Conservation (phyloP, 2,797 vertebrate species). For the Cheirogaleus major region DNA sequence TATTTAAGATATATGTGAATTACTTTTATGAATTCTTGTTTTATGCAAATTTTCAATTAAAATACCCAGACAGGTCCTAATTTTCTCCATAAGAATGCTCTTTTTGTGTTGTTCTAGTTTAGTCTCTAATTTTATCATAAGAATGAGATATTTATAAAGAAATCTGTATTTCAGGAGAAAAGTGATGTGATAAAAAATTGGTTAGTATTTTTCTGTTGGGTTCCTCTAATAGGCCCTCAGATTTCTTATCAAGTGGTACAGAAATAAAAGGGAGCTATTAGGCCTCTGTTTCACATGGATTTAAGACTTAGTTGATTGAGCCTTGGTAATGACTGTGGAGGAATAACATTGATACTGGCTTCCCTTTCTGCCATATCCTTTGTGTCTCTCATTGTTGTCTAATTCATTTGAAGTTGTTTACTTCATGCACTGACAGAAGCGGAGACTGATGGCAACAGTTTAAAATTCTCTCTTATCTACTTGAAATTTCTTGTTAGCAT, state of each 20-base stretch:
- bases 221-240: not conserved
- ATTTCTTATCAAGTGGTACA: not conserved
- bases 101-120: slow-evolving; percentile 6
- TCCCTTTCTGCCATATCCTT: not conserved
- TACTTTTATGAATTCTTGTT: not conserved
- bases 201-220: not conserved
- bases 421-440: slow-evolving; percentile 54
- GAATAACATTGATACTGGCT: not conserved
- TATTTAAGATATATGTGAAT: not conserved
- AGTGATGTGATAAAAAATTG: not conserved
- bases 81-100: not conserved
- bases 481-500: slow-evolving; percentile 80
- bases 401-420: slow-evolving; percentile 76
- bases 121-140: slow-evolving; percentile 21
- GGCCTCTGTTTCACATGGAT: slow-evolving; percentile 4
- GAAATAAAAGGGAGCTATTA: not conserved
- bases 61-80: not conserved
- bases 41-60: slow-evolving; percentile 53
- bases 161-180: slow-evolving; percentile 18
- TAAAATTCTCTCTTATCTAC: slow-evolving; percentile 75
- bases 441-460: slow-evolving; percentile 57
- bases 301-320: slow-evolving; percentile 31
- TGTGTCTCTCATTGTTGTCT: slow-evolving; percentile 39
- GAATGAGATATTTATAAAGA: slow-evolving; percentile 30
- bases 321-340: not conserved